Conservation (phyloP, 2,797 vertebrate genomes). For the Spea hammondii region DNA sequence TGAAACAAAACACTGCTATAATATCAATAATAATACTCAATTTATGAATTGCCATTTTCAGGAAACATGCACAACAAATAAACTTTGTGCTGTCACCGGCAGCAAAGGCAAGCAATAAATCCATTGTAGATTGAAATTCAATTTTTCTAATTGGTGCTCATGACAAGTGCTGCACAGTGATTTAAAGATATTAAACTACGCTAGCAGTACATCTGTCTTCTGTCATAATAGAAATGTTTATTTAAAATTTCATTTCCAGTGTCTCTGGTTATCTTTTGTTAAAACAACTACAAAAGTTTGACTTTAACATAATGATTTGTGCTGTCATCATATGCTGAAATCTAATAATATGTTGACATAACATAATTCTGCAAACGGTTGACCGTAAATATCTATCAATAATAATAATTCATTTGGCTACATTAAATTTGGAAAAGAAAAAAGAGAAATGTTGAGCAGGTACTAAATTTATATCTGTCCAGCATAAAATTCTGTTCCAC, state of each 20-base stretch:
- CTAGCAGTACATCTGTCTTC: not conserved
- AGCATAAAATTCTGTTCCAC: not conserved
- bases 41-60: not conserved
- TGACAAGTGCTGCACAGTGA: not conserved
- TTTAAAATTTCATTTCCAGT: not conserved
- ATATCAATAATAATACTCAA: not conserved
- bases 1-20: not conserved
- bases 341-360: too few species aligned
- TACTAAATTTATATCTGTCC: not conserved
- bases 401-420: not conserved
- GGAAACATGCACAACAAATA: not conserved
- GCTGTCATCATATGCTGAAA: not conserved
- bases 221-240: not conserved
- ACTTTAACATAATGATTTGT: not conserved
- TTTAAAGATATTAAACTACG: not conserved
- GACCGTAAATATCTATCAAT: not conserved
- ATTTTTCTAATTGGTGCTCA: conserved; percentile 6
- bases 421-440: not conserved
- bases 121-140: conserved; percentile 1
- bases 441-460: not conserved
- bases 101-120: conserved; percentile 3
- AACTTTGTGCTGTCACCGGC: not conserved
- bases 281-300: not conserved
- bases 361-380: too few species aligned
- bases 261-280: not conserved